Base-by-base conservation (phyloP, 2,113 vertebrate genomes). In the Cololabis saira region DNA sequence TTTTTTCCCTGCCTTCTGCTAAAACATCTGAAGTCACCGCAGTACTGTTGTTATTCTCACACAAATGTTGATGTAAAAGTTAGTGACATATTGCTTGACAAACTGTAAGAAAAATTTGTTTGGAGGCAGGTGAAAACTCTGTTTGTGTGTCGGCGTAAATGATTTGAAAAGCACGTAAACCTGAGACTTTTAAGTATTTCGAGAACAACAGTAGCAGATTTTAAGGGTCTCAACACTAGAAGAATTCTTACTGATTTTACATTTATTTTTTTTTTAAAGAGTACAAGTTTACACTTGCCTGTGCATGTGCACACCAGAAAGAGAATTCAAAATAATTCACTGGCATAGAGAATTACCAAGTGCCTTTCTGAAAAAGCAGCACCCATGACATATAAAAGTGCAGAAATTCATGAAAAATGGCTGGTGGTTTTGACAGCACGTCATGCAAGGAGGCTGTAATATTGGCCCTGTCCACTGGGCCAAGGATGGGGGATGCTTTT, bases 381-480 rank as follows among this genome's bases (percentile, higher is more conserved):
- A 81, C 62, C 74, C 74, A 74, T 87, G 81, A 88, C 79, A 86
- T 83, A 90, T 79, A 86, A 82, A 85, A 89, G 65, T 76, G 76
- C 42, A 73, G 72, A 75, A 85, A 85, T 89, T 88, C 75, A 82
- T 84, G 67, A 84, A 87, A 91, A 71, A 71, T 56, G 52, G 68
- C 78, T 83, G 75, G 42, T 52, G 70, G 56, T 69, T 82, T 68
- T 83, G 79, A 82, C 82, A 83, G 74, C n/a, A 14, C 69, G 61
- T 82, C 83, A 85, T 73, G 77, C 77, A 45, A 78, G 74, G 61
- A 71, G 74, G 71, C 76, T 12, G 14, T 54, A 37, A 78, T 67
- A 86, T 82, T 67, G 82, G 78, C 80, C 75, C 80, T 86, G 83
- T 82, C 82, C 88, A 85, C 61, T 30, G 71, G 81, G 69, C 82